A percentile compares a stretch with the other conserved stretches of the same genome.
These are phyloP conservation scores for Caenorhabditis sp. DNA, from an alignment of 2,888 invertebrate species.

Conservation along the genomic window DNA sequence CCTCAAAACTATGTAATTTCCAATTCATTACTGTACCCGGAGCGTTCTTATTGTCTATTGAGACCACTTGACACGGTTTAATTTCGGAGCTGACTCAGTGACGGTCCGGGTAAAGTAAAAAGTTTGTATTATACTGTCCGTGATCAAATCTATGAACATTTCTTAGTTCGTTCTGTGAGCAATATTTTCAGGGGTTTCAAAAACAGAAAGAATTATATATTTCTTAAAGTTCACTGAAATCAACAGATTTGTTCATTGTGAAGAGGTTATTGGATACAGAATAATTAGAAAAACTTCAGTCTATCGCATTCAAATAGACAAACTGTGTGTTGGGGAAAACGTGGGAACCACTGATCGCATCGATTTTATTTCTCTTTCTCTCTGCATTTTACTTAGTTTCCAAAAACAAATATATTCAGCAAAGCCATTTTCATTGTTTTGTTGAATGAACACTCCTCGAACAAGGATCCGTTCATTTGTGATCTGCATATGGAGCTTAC, in stretches of 20 bases:
- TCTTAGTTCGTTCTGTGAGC: too few relatives aligned
- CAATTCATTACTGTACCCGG: conserved; percentile 55
- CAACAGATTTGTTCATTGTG: too few relatives aligned
- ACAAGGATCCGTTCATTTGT: conserved; percentile 33
- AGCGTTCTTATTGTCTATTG: conserved; percentile 46
- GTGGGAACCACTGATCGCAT: conserved; percentile 8
- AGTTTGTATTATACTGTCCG: conserved; percentile 26
- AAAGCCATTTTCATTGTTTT: conserved; percentile 23
- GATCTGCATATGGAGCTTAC: conserved; percentile 10
- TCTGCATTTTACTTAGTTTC: background rate
- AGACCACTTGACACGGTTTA: conserved; percentile 47
- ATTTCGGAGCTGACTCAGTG: conserved; percentile 51
- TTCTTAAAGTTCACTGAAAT: too few relatives aligned
- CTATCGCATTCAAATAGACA: background rate
- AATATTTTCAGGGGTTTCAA: too few relatives aligned
- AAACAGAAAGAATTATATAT: too few relatives aligned
- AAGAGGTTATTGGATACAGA: too few relatives aligned
- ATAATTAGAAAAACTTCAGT: background rate
- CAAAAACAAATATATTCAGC: conserved; percentile 17
- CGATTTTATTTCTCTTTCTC: background rate
- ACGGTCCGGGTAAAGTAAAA: conserved; percentile 25
- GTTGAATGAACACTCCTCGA: background rate
- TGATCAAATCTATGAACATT: too few relatives aligned
- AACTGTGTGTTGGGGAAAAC: background rate
- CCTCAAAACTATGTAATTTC: conserved; percentile 52